Base-by-base conservation (phyloP, 2,797 vertebrate genomes). In the Mormyrops attenuatus region DNA sequence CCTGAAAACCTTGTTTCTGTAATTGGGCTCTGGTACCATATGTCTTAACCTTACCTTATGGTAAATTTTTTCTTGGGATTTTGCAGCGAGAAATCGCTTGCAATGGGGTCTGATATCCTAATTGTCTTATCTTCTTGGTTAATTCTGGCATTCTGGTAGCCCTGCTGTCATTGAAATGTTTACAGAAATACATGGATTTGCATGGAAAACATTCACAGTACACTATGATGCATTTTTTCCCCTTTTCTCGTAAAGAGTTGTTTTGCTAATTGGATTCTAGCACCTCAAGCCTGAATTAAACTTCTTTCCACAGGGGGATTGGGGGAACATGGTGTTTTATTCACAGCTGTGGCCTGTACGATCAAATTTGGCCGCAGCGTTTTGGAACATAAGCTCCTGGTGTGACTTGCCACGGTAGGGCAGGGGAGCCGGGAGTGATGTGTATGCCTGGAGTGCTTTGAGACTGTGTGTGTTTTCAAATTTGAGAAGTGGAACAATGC, bases 181-280 rank as follows among this genome's bases (percentile, higher is more conserved):
- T 82, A 82, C 41, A 47, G 77, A 47, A 82, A 82, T 47, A 22
- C 77, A 82, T 82, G 41, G 17, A 82, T 82, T 82, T 82, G 41
- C 77, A n/a, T 82, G 77, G 77, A 82, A 82, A 47, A 82, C 77
- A 47, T 82, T 82, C 77, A 47, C 77, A 44, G 17, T 47, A 82
- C 77, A 47, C 41, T 82, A 82, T 44, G 41, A 82, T 47, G 38
- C 38, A 47, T 82, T 82, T 82, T 77, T 30, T 13, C 38, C 73
- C 38, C 15, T 80, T n/a, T 80, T 44, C 38, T 80, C 3, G 2
- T 80, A 44, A 63, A 63, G 60, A 22, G n/a, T n/a, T 85, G 82
- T 52, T 85, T 52, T 85, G 87, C 53, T 85, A 85, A 85, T 85
- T 85, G 82, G 44, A 85, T 85, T 85, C 7, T 85, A 49, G 22